Evolutionary conservation across 2,113 vertebrate genomes (phyloP), one percentile per base, ranked within the genome.

Genomic region (Colossoma macropomum): DNA sequence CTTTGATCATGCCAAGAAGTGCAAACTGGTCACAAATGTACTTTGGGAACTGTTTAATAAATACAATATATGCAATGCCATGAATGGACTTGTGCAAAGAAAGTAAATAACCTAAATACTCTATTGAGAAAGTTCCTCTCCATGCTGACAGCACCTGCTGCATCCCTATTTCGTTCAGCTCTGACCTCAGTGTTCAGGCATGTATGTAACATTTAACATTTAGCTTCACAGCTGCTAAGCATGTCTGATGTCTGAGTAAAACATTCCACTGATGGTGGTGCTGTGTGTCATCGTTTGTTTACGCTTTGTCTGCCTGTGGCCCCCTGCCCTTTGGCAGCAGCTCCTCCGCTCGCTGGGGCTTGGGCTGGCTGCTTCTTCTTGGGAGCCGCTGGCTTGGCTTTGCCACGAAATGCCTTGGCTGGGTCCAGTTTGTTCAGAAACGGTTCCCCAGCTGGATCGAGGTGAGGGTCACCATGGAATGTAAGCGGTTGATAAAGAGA

Each of bases 401-500:
- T 98, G 88, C 93, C 95, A 89, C 92, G 96, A 89, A 99, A 99
- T 0, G 97, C 95, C 87, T 92, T 97, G 84, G 88, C 95, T 11
- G 97, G 97, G 89, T 99, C 97, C 93, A 99, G 91, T 85, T 96
- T 98, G 92, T 99, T 99, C 80, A 97, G 88, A 77, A 95, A 93
- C 16, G 83, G 88, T 60, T 96, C 96, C 0, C 93, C 90, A 19
- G 87, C 54, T 25, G 95, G 90, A 89, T 98, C 96, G 0, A 89
- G 85, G 66, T 93, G 92, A n/a, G 92, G 86, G 45, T 94, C 85
- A 21, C 92, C 88, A 88, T 92, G 94, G 90, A 94, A 94, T 15
- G 93, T 96, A 91, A 99, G 93, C 25, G 98, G 97, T 80, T 96
- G 97, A 89, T 98, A 99, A 91, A 99, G 96, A 76, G 95, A 97